Evolutionary conservation across 2,888 invertebrate genomes (phyloP), one percentile per base, ranked within the genome.

Genomic region (Octonoba sinensis): DNA sequence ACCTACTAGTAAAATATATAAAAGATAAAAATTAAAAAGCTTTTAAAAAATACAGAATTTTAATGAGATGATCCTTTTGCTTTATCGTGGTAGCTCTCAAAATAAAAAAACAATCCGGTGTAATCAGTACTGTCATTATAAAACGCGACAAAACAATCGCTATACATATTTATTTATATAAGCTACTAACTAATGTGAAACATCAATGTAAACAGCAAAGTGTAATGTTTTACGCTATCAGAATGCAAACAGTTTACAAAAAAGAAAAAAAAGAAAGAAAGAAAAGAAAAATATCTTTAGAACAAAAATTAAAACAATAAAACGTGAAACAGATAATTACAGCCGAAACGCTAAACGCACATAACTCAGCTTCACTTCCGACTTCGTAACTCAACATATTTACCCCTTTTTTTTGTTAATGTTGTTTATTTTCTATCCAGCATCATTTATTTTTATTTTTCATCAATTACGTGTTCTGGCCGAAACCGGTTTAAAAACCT

Each of bases 311-410:
- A 36, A 62, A 36, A 36, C 27, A 36, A 62, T 8, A 46, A 46
- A 65, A 20, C 20, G 1, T 3, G 36, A 6, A 62, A 36, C 62
- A 47, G 73, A 73, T 79, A 79, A 79, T 79, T 79, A 65, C 64
- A 46, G 57, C 49, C 47, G 47, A 20, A 3, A 56, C 8, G 36
- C 71, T 62, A 79, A 71, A 78, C 72, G 47, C 47, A 78, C 65
- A 66, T 77, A 77, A 77, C 66, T 66, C 49, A n/a, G 47, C 69
- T 65, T 71, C 44, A 78, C 78, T 78, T 78, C 78, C 78, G 78
- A 78, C 78, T 74, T 24, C n/a, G 22, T 18, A 44, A 64, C 54
- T 71, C 70, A 57, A 59, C 77, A 78, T 72, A 78, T 72, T 72
- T 72, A 67, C 67, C 66, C 65, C 51, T 66, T 51, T 67, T 62